These are phyloP conservation scores for Antheraea pernyi DNA, from an alignment of 1,140 invertebrate species.

Conservation along the genomic window DNA sequence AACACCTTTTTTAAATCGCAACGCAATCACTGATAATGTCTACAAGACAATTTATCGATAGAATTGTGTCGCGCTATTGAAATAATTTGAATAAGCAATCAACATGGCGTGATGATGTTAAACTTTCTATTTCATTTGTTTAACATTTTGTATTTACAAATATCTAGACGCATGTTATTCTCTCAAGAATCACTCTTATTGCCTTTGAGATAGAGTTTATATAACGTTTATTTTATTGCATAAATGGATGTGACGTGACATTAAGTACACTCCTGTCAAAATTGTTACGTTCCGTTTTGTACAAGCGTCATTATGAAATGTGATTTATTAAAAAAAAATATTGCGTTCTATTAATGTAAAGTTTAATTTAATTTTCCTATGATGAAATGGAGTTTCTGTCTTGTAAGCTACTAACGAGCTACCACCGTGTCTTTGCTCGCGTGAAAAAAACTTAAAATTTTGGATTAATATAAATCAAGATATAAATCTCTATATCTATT, in stretches of 20 bases:
- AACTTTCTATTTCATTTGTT: slow-evolving; percentile 44
- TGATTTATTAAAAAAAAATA: slow-evolving; percentile 31
- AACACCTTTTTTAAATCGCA: background rate
- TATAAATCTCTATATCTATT: too few relatives aligned
- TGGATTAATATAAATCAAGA: too few relatives aligned
- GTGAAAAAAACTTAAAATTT: too few relatives aligned
- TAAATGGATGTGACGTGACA: slow-evolving; percentile 27
- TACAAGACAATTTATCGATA: background rate
- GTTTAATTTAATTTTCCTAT: slow-evolving; percentile 23
- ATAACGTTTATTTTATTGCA: slow-evolving; percentile 12
- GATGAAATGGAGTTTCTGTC: background rate
- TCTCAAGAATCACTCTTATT: slow-evolving; percentile 9
- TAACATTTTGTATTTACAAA: slow-evolving; percentile 24
- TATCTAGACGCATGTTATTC: background rate
- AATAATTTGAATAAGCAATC: slow-evolving; percentile 35
- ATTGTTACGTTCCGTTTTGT: slow-evolving; percentile 29
- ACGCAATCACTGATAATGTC: background rate
- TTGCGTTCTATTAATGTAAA: slow-evolving; percentile 15
- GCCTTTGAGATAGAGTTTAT: slow-evolving; percentile 10
- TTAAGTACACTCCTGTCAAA: slow-evolving; percentile 36
- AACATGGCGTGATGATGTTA: slow-evolving; percentile 24
- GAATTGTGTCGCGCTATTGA: slow-evolving; percentile 20
- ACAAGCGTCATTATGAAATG: slow-evolving; percentile 30
- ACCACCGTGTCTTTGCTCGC: too few relatives aligned
- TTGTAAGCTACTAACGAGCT: too few relatives aligned